Base-by-base conservation (phyloP, 1,140 invertebrate species). In the Phortica variegata region DNA sequence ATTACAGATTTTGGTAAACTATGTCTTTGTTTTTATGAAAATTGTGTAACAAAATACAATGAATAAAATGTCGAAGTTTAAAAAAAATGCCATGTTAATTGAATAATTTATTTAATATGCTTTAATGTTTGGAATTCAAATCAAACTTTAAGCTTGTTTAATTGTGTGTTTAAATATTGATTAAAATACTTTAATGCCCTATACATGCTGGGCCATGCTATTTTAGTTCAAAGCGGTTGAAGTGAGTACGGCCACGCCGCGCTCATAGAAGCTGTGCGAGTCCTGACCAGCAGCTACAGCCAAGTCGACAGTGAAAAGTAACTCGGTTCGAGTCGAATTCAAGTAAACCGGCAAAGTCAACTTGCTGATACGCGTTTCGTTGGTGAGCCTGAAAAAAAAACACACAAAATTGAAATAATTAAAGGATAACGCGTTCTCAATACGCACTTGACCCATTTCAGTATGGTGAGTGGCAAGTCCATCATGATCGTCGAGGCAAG, bases 291-390 rank as follows among this genome's bases (percentile, higher is more conserved):
- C 83, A 23, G 90, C 90, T 26, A 94, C 87, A 58, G 91, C 89
- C 65, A 99, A 84, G 65, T 98, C 92, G 41, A 99, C 87, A 0
- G 94, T 97, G 78, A 98, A 98, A 43, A 99, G 79, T 37, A 98
- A 79, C 73, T 98, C 95, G 0, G 88, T 88, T 54, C 97, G 85
- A 2, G 95, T 97, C 20, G 94, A 90, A 79, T 99, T 98, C 56
- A 99, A 80, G 77, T 99, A 99, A 52, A 99, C 93, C 0, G 97
- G 97, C 42, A 99, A 81, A 2, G 91, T 91, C 13, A 98, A 81
- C 74, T 88, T 87, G 53, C 81, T 81, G 26, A 80, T 79, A 20
- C 78, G 77, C 10, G 78, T 60, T 51, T 85, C 84, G 21, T 79
- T 79, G 10, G 79, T 80, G 26, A 80, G 76, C 10, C 79, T 78